Base-by-base conservation (phyloP, 2,888 invertebrate species). In the Scaptomyza reducta region DNA sequence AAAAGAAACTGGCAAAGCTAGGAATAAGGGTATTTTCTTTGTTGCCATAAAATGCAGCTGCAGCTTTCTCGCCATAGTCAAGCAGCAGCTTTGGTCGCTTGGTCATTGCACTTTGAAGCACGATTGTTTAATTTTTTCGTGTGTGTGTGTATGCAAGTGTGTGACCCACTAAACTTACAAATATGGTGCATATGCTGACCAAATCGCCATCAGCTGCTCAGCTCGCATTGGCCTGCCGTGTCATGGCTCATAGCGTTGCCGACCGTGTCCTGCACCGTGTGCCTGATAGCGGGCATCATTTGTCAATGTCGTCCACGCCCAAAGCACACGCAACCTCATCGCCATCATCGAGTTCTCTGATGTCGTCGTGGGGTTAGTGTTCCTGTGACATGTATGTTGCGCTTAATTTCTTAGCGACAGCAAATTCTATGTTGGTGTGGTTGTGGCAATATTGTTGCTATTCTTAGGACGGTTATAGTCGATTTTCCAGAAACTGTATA, bases 301-400 rank as follows among this genome's bases (percentile, higher is more conserved):
- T 87, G 87, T 82, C 82, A 87, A 87, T 76, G 82, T 82, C 82
- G 69, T 70, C 59, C 82, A 66, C 70, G 67, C 75, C 69, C 64
- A 53, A 51, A 44, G 64, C 70, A 72, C 87, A 77, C 84, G 81
- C 80, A 83, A 87, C 71, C 77, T 66, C 86, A 75, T 63, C 54
- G 58, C 55, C 65, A 59, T 57, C 75, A 72, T 31, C 45, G 31
- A 38, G 57, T 51, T 57, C 53, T 10, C 16, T 16, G 40, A 40
- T 40, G 40, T 40, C 44, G 54, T 65, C 50, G 55, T 29, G 31
- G 10, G 31, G 31, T 6, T 10, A 10, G 31, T 31, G 31, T 31
- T 53, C 44, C 41, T 61, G 77, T 84, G 65, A 73, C 87, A 85
- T 85, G 82, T 85, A 71, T 73, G 70, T 62, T 61, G 64, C 78